Conservation (phyloP, 2,797 vertebrate genomes). For the Smutsia gigantea region DNA sequence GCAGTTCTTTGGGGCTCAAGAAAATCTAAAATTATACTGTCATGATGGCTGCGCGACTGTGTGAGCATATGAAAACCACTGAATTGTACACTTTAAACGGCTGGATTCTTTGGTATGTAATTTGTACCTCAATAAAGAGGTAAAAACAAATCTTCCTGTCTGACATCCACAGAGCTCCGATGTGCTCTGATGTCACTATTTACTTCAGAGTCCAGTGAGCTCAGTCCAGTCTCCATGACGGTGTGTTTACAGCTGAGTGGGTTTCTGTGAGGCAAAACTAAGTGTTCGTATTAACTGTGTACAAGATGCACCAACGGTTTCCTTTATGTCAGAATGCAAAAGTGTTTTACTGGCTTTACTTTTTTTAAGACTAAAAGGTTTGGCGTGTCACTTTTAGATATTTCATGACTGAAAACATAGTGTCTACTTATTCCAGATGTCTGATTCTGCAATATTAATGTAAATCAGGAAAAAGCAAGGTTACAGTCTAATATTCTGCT, state of each 20-base stretch:
- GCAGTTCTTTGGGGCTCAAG: neutral
- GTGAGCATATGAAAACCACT: neutral
- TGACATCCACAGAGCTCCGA: constrained; percentile 18
- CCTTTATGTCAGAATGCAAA: constrained; percentile 74
- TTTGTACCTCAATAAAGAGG: neutral
- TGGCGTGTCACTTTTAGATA: constrained; percentile 66
- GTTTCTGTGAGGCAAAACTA: constrained; percentile 56
- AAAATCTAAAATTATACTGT: neutral
- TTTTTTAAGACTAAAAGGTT: constrained; percentile 78
- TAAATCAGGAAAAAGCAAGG: constrained; percentile 2
- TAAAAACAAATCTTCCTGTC: neutral
- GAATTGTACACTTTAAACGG: neutral
- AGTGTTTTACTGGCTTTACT: constrained; percentile 75
- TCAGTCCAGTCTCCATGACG: neutral
- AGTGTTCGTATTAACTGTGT: constrained; percentile 65
- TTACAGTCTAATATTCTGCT: constrained; percentile 65
- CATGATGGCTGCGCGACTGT: neutral
- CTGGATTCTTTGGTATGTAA: neutral
- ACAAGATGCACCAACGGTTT: constrained; percentile 66
- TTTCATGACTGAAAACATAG: constrained; percentile 77
- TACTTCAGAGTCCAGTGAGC: constrained; percentile 14
- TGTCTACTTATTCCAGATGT: constrained; percentile 84
- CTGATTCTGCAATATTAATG: constrained; percentile 68
- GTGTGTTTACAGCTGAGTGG: constrained; percentile 67
- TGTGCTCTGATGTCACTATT: neutral